These are phyloP conservation scores for Parazoanthus swiftii DNA, from an alignment of 92 coral and sea anemone species.

Conservation along the genomic window DNA sequence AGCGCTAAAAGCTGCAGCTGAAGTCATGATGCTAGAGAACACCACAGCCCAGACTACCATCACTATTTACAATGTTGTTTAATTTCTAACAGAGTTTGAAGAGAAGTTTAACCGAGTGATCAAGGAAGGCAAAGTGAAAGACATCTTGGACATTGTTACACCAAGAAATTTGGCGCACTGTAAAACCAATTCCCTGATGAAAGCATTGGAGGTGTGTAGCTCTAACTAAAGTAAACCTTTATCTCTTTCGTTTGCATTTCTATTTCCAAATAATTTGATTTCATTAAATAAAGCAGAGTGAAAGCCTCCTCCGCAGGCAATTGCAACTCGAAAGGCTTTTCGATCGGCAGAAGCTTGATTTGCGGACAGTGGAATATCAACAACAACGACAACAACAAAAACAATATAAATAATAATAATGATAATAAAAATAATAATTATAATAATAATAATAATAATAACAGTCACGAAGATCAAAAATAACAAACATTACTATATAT, in stretches of 20 bases:
- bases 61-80: not conserved
- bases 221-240: not conserved
- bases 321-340: no score
- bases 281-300: no score
- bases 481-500: no score
- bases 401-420: no score
- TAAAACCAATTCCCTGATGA: conserved; percentile 25
- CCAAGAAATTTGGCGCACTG: conserved; percentile 40
- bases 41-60: no score
- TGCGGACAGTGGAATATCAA: no score
- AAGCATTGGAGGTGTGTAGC: conserved; percentile 30
- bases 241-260: not conserved
- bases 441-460: no score
- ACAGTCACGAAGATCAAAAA: no score
- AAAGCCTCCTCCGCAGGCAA: no score
- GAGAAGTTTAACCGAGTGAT: not conserved
- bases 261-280: not conserved
- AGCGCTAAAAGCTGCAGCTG: not conserved
- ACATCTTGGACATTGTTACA: conserved; percentile 25
- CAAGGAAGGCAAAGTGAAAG: conserved; percentile 25
- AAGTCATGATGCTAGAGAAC: not conserved
- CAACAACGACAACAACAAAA: no score
- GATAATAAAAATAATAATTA: no score
- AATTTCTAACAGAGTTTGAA: conserved; percentile 16
- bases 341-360: no score